Base-by-base conservation (phyloP, 2,888 invertebrate genomes). In the Drosophila fulvimacula region DNA sequence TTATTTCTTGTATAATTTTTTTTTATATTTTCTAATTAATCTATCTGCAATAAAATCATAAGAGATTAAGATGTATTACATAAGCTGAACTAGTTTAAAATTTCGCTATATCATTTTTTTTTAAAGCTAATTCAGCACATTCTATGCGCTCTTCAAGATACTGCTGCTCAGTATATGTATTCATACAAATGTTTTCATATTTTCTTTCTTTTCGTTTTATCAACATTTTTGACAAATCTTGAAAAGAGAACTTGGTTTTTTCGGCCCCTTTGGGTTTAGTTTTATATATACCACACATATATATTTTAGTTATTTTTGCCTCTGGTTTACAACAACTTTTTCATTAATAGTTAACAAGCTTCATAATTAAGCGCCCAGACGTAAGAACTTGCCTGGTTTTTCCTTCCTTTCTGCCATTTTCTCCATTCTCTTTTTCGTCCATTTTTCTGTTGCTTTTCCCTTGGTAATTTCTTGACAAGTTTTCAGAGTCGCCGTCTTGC, bases 341-440 rank as follows among this genome's bases (percentile, higher is more conserved):
- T 81, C 84, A 87, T 86, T 87, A 86, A 89, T 89, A 87, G 82
- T 87, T 89, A 86, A 86, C 89, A 86, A 86, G 86, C 82, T 89
- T 79, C 76, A 86, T 86, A 86, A 86, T 86, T 86, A 89, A 89
- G 74, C 69, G 73, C 27, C 55, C 77, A 80, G 79, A 79, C 77
- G 74, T 42, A 68, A 68, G 58, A 76, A 73, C 48, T 67, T 67
- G 48, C 56, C 51, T 67, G 52, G 51, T 57, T 71, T 51, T 51
- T 53, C n/a, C 46, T 32, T 19, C 51, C 21, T 27, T 32, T 42
- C 24, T 38, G 34, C 52, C 15, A 19, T 41, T 32, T 55, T 48
- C 32, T 38, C 34, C 6, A 51, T 49, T 60, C 5, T 60, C 39
- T 21, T 48, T 51, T 46, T 46, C 51, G 42, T 36, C 41, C 34